Evolutionary conservation across 2,113 vertebrate species (phyloP).

Genomic region (Zeus faber): DNA sequence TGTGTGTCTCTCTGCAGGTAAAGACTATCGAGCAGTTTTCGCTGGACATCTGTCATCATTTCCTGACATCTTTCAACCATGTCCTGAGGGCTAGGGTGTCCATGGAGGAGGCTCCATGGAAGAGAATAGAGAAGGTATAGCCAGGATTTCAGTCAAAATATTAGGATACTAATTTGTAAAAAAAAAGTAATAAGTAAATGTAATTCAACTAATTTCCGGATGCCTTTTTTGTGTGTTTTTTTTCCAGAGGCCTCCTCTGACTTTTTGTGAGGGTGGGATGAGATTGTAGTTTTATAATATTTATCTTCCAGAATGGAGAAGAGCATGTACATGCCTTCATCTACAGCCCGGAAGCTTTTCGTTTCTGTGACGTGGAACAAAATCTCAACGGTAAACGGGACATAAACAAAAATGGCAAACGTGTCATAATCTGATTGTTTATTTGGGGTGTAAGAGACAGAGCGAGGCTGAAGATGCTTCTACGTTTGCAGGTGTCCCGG

Average conservation of each 20-base stretch:
- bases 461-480: neutral
- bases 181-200: too few relatives aligned
- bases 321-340: constrained; percentile 84
- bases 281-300: neutral
- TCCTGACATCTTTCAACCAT: constrained; percentile 84
- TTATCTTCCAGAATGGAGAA: constrained; percentile 71
- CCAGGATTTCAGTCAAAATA: neutral
- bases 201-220: neutral
- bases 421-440: neutral
- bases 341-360: constrained; percentile 74
- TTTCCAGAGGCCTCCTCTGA: too few relatives aligned
- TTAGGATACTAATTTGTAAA: too few relatives aligned
- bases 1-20: constrained; percentile 67
- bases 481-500: constrained; percentile 72
- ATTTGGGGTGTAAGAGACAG: too few relatives aligned
- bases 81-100: constrained; percentile 77
- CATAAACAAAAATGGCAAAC: neutral
- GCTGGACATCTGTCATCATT: constrained; percentile 82
- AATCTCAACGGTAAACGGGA: constrained; percentile 72
- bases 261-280: neutral
- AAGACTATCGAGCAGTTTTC: constrained; percentile 83
- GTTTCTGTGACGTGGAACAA: constrained; percentile 85
- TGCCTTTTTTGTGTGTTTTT: too few relatives aligned
- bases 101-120: constrained; percentile 86
- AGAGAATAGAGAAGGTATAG: constrained; percentile 81